These are phyloP conservation scores for Pocillopora damicornis DNA, from an alignment of 64 coral and sea anemone species.

Conservation along the genomic window DNA sequence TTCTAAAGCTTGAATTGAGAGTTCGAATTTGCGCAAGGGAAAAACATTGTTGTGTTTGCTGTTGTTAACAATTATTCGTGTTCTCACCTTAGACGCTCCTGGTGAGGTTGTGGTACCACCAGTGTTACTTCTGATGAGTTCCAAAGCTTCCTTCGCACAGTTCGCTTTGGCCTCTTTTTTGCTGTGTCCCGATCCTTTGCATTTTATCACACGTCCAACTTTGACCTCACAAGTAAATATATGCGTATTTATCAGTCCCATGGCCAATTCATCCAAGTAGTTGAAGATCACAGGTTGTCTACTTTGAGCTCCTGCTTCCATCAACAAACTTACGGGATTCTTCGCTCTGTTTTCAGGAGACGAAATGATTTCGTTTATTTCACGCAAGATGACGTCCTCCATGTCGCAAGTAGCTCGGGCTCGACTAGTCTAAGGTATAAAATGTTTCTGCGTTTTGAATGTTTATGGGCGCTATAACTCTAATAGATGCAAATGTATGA, in stretches of 20 bases:
- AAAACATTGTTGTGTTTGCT: not conserved
- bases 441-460: not conserved
- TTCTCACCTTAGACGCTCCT: not conserved
- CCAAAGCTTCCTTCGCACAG: conserved; percentile 27
- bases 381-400: conserved; percentile 7
- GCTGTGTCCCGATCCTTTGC: conserved; percentile 27
- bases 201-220: conserved; percentile 39
- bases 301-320: conserved; percentile 52
- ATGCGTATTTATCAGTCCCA: conserved; percentile 14
- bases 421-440: not conserved
- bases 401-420: not conserved
- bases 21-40: no score
- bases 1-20: no score
- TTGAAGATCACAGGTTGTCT: conserved; percentile 18
- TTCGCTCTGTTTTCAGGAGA: conserved; percentile 32
- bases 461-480: no score
- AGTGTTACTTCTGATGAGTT: conserved; percentile 4
- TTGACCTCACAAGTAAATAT: conserved; percentile 47
- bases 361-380: conserved; percentile 38
- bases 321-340: conserved; percentile 55
- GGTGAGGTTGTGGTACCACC: not conserved
- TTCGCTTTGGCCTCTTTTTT: conserved; percentile 62
- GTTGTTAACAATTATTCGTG: not conserved
- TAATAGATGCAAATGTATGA: no score
- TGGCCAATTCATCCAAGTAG: conserved; percentile 6